Percentiles rank a stretch among this genome's conserved stretches.
Conservation (phyloP, 2,888 invertebrate genomes). For the Tipula helvola region DNA sequence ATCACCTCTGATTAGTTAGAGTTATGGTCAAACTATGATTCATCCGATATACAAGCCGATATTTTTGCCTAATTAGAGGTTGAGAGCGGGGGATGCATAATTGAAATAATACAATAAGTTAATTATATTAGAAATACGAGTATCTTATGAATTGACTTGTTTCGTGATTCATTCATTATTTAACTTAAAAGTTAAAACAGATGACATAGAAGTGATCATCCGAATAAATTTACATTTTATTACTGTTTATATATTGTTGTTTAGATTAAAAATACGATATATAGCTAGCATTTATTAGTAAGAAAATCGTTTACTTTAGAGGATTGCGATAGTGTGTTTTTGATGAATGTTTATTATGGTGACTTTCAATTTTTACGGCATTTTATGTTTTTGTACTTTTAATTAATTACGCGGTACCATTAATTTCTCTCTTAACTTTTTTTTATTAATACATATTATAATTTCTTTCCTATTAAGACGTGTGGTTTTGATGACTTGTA, state of each 20-base stretch:
- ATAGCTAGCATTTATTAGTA: not conserved
- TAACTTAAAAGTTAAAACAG: not conserved
- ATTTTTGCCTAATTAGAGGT: too few species aligned
- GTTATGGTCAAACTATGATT: not conserved
- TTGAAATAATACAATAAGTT: not conserved
- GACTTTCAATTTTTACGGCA: not conserved
- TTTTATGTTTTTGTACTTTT: not conserved
- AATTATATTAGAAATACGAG: not conserved
- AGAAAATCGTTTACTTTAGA: not conserved
- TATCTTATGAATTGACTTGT: not conserved
- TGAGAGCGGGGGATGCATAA: not conserved
- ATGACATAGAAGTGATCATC: not conserved
- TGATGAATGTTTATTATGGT: not conserved
- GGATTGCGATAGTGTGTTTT: not conserved
- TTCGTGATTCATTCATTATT: not conserved
- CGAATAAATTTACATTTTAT: not conserved
- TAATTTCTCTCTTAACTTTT: not conserved
- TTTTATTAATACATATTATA: not conserved
- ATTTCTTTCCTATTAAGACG: not conserved
- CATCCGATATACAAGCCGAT: not conserved
- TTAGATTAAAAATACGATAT: too few species aligned
- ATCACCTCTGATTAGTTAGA: not conserved
- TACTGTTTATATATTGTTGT: too few species aligned
- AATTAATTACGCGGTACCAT: not conserved
- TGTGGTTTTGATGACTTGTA: not conserved